Percentiles rank a stretch among this genome's conserved stretches.
Conservation (phyloP, 37 sponge, comb jelly and placozoan species). For the Eunapius fragilis region DNA sequence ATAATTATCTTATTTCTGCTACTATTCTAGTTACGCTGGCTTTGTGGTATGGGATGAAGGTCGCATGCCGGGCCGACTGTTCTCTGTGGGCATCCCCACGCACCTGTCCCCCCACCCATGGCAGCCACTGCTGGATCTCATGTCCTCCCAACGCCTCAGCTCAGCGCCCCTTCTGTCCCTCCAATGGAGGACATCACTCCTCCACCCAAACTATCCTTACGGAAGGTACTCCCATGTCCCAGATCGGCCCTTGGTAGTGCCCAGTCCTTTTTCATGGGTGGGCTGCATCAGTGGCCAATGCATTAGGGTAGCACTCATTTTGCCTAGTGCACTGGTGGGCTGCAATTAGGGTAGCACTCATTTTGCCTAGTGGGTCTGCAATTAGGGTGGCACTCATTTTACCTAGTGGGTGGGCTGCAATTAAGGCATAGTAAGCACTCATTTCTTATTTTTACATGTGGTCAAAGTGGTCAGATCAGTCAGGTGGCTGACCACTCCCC, state of each 20-base stretch:
- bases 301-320: no score
- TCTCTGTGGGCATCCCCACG: not conserved
- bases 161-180: conserved; percentile 20
- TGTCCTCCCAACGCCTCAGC: not conserved
- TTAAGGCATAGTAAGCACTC: not conserved
- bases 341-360: no score
- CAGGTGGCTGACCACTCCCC: conserved; percentile 33
- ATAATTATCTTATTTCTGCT: not conserved
- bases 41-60: conserved; percentile 27
- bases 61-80: conserved; percentile 10
- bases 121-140: conserved; percentile 17
- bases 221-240: not conserved
- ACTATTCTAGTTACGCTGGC: conserved; percentile 5
- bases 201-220: conserved; percentile 44
- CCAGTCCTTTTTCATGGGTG: no score
- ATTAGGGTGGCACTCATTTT: no score
- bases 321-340: no score
- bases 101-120: conserved; percentile 14
- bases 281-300: no score
- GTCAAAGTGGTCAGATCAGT: not conserved
- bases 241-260: no score
- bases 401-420: no score
- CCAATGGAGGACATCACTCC: conserved; percentile 35
- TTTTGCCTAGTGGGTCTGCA: no score
- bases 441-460: no score